Conservation (phyloP, 2,113 vertebrate genomes). For the Erpornis zantholeuca region DNA sequence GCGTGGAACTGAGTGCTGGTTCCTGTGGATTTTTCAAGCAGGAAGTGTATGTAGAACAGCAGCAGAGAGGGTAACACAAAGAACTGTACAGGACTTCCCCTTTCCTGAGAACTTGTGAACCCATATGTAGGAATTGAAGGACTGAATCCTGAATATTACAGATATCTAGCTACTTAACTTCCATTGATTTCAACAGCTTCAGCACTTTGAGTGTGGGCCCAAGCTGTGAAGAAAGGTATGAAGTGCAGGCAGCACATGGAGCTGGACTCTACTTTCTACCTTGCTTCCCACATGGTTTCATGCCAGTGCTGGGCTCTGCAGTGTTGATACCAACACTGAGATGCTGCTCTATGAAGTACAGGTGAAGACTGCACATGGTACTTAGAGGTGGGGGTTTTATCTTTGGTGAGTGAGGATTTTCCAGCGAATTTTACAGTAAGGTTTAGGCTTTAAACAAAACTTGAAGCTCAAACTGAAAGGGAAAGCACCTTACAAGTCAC, state of each 20-base stretch:
- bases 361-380: neutral
- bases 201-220: neutral
- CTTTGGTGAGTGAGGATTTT: neutral
- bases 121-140: neutral
- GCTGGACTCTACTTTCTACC: neutral
- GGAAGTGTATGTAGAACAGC: neutral
- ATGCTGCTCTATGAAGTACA: neutral
- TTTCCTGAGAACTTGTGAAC: slow-evolving; percentile 7
- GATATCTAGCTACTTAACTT: neutral
- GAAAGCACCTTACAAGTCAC: neutral
- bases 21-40: neutral
- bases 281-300: accelerated
- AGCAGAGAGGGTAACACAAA: neutral
- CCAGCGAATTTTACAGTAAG: neutral
- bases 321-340: neutral
- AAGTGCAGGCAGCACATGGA: neutral
- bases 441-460: neutral
- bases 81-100: neutral
- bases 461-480: neutral
- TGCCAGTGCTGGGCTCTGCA: neutral
- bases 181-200: neutral
- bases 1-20: neutral
- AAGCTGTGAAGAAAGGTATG: neutral
- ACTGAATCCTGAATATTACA: neutral
- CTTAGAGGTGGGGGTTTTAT: neutral